Percentiles rank a stretch among this genome's conserved stretches.
Conservation (phyloP, 2,888 invertebrate species). For the Pterostichus niger region DNA sequence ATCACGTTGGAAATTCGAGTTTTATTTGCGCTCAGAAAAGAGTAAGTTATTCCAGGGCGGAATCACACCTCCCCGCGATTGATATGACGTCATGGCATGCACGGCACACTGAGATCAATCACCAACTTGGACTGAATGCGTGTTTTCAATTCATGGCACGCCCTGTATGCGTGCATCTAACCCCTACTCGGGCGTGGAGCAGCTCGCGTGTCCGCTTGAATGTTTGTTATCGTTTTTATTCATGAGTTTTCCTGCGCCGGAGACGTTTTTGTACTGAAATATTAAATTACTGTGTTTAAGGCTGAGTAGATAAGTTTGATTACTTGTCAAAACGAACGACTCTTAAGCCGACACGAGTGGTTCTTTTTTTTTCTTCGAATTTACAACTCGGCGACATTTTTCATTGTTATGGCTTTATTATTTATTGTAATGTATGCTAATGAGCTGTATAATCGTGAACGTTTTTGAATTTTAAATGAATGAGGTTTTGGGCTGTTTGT, state of each 20-base stretch:
- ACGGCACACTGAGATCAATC: constrained; percentile 72
- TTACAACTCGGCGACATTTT: constrained; percentile 59
- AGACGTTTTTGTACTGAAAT: constrained; percentile 64
- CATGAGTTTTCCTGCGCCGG: constrained; percentile 58
- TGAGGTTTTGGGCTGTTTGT: constrained; percentile 36
- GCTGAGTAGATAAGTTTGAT: constrained; percentile 65
- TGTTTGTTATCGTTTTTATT: constrained; percentile 66
- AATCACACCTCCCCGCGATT: constrained; percentile 72
- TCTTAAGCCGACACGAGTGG: constrained; percentile 9
- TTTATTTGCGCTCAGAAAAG: constrained; percentile 71
- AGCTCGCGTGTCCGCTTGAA: constrained; percentile 26
- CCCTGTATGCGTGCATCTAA: constrained; percentile 68
- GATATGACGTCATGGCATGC: constrained; percentile 72
- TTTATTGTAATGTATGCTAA: constrained; percentile 64
- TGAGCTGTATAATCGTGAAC: constrained; percentile 49
- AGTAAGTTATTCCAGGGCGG: constrained; percentile 71
- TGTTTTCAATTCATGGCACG: constrained; percentile 67
- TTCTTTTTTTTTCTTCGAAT: constrained; percentile 35
- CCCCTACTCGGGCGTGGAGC: constrained; percentile 51
- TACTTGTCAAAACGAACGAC: constrained; percentile 64
- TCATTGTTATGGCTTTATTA: constrained; percentile 66
- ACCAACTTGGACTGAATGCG: constrained; percentile 68
- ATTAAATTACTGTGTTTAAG: constrained; percentile 66
- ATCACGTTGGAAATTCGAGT: constrained; percentile 73
- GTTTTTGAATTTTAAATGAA: constrained; percentile 62